These are phyloP conservation scores for Sternotherus odoratus DNA, from an alignment of 2,797 vertebrate genomes.

Conservation along the genomic window DNA sequence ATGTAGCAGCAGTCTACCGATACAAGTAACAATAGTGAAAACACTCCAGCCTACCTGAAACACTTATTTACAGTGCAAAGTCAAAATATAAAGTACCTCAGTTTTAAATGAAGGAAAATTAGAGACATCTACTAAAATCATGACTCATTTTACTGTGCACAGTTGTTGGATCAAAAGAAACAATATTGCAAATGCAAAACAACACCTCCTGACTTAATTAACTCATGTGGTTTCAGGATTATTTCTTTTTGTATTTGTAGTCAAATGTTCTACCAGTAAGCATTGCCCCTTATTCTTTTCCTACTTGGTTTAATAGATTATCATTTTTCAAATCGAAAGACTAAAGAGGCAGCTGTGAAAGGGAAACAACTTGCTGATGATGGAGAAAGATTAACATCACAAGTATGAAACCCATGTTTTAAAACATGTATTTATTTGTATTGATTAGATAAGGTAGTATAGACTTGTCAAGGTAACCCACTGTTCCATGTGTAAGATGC, in stretches of 20 bases:
- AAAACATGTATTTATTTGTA: neutral
- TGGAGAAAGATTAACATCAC: neutral
- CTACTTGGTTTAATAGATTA: neutral
- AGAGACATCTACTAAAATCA: constrained; percentile 44
- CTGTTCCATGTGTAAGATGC: neutral
- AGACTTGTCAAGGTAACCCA: neutral
- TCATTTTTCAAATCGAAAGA: neutral
- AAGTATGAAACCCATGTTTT: neutral
- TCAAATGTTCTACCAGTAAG: constrained; percentile 16
- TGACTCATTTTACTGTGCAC: constrained; percentile 35
- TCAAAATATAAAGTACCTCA: constrained; percentile 39
- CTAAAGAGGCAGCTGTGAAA: neutral
- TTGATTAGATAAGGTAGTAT: neutral
- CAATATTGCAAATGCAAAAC: constrained; percentile 47
- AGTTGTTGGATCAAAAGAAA: constrained; percentile 47
- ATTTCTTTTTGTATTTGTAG: neutral
- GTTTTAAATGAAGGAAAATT: constrained; percentile 46
- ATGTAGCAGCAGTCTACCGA: neutral
- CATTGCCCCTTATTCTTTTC: neutral
- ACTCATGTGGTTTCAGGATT: constrained; percentile 35
- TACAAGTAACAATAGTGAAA: constrained; percentile 42
- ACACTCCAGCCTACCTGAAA: neutral
- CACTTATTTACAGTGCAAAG: constrained; percentile 38
- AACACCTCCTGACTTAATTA: constrained; percentile 36
- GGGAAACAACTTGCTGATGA: neutral